phyloP scores from a whole-genome alignment of 2,797 vertebrate genomes.

The Lophius americanus region DNA sequence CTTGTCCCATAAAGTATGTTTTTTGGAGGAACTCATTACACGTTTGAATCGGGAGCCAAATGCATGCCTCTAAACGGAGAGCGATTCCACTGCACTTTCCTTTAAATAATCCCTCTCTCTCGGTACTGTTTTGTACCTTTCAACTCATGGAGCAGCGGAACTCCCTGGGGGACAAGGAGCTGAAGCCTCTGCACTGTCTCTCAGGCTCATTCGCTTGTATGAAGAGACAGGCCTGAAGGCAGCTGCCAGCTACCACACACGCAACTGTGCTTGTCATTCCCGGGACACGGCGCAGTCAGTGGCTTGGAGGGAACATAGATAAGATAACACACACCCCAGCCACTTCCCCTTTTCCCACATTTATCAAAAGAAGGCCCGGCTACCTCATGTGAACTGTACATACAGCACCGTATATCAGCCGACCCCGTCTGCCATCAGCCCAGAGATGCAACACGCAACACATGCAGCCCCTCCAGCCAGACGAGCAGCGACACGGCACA shows the following conservation, averaged over 20 bases:
- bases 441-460: neutral
- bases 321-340: conserved; percentile 63
- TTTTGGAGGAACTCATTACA: conserved; percentile 60
- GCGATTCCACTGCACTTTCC: conserved; percentile 49
- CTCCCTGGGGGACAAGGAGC: conserved; percentile 39
- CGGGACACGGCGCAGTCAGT: conserved; percentile 55
- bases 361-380: conserved; percentile 55
- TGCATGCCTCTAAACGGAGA: conserved; percentile 33
- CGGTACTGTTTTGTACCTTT: conserved; percentile 43
- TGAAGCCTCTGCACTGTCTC: conserved; percentile 46
- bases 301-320: conserved; percentile 69
- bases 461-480: no score
- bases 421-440: conserved; percentile 2
- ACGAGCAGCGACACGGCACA: neutral
- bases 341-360: conserved; percentile 74
- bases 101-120: conserved; percentile 35
- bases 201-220: conserved; percentile 24
- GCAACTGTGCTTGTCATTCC: conserved; percentile 74
- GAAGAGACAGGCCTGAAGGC: conserved; percentile 28
- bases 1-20: conserved; percentile 49
- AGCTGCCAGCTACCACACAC: conserved; percentile 57
- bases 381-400: conserved; percentile 58
- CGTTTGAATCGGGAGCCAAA: conserved; percentile 43
- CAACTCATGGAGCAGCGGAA: conserved; percentile 33
- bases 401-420: conserved; percentile 22